These are phyloP conservation scores for Trichogramma dendrolimi DNA, from an alignment of 2,888 invertebrate genomes.

Conservation along the genomic window DNA sequence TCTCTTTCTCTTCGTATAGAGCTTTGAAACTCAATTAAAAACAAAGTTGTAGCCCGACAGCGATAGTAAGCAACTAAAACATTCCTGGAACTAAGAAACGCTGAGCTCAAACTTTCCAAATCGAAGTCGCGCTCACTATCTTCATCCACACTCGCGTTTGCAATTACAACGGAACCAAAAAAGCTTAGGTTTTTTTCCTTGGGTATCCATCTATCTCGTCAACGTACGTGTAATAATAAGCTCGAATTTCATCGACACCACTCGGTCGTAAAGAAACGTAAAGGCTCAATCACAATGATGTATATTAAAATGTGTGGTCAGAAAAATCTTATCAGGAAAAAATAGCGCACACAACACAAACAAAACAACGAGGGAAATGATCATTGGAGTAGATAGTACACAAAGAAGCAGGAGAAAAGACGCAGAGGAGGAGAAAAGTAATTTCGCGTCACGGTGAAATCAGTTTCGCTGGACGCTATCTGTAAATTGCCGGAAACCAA, in stretches of 20 bases:
- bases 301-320: too few species aligned
- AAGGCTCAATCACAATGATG: conserved; percentile 12
- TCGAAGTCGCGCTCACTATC: neutral
- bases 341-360: neutral
- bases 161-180: neutral
- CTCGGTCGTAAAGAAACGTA: conserved; percentile 27
- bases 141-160: neutral
- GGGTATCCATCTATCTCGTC: too few species aligned
- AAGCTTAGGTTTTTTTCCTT: too few species aligned
- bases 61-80: neutral
- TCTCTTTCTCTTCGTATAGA: too few species aligned
- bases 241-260: conserved; percentile 17
- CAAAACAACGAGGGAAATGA: neutral
- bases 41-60: neutral
- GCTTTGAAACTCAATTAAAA: neutral
- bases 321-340: too few species aligned
- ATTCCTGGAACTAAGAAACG: neutral
- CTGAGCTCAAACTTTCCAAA: conserved; percentile 11
- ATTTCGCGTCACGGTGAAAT: conserved; percentile 40
- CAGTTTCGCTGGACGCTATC: conserved; percentile 39
- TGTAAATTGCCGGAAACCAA: conserved; percentile 41
- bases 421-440: conserved; percentile 30
- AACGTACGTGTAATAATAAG: conserved; percentile 9
- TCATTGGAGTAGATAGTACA: too few species aligned
- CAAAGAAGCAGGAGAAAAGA: neutral